These are phyloP conservation scores for Rhea pennata DNA, from an alignment of 2,113 vertebrate genomes.

Conservation along the genomic window DNA sequence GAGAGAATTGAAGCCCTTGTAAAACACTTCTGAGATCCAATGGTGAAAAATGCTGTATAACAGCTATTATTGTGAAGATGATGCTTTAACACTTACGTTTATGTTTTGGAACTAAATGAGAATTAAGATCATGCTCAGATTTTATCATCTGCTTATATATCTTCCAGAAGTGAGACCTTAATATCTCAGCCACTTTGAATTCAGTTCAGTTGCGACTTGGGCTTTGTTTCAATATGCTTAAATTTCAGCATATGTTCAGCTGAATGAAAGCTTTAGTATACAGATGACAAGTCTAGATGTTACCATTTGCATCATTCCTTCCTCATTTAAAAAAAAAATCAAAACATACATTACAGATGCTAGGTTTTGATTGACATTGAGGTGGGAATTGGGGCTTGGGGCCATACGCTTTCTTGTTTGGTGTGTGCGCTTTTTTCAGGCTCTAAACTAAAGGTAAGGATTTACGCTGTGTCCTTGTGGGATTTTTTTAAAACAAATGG, in stretches of 20 bases:
- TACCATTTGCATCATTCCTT: constrained; percentile 31
- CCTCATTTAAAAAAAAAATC: constrained; percentile 20
- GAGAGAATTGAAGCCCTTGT: background rate
- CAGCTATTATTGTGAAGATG: rapidly evolving
- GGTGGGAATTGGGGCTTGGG: background rate
- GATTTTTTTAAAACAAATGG: background rate
- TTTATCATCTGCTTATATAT: background rate
- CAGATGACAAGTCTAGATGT: constrained; percentile 50
- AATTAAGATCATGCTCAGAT: background rate
- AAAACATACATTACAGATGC: constrained; percentile 38
- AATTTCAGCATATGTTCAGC: constrained; percentile 22
- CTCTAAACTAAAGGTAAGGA: constrained; percentile 1
- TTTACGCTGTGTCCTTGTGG: background rate
- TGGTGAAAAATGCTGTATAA: rapidly evolving
- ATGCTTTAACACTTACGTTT: background rate
- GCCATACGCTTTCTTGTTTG: background rate
- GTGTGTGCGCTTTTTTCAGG: background rate
- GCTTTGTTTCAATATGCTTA: constrained; percentile 39
- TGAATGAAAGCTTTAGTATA: constrained; percentile 31
- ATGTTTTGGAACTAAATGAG: background rate
- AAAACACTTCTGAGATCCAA: background rate
- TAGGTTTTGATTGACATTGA: constrained; percentile 18
- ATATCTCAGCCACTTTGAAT: background rate
- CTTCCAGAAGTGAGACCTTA: constrained; percentile 1
- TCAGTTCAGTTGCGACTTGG: background rate